Evolutionary conservation across 2,113 vertebrate species (phyloP).

Genomic region (Spilogale gracilis): DNA sequence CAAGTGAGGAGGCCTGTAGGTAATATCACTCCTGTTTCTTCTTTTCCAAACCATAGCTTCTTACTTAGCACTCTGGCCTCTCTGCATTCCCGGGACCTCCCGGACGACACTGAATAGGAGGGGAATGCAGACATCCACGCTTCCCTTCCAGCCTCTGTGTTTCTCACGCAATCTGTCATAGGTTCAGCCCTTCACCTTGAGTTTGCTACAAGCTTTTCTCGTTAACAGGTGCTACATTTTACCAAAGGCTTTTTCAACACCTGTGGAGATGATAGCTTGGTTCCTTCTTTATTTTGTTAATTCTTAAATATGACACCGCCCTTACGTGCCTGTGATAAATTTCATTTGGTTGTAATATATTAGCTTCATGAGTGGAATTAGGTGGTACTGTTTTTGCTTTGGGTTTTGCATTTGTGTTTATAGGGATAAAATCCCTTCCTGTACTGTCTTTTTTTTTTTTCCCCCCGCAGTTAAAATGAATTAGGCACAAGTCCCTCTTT

Average conservation of each 20-base stretch:
- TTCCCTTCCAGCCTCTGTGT: not conserved
- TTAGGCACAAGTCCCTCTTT: not conserved
- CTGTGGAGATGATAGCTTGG: not conserved
- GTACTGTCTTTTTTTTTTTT: not conserved
- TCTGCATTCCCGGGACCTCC: no score
- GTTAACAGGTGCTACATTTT: not conserved
- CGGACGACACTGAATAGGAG: not conserved
- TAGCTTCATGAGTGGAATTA: not conserved
- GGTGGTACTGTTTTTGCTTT: not conserved
- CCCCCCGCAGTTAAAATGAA: not conserved
- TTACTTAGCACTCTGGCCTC: not conserved
- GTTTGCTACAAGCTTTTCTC: not conserved
- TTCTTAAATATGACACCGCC: not conserved
- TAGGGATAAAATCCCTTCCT: not conserved
- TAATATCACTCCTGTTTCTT: not conserved
- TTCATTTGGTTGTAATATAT: not conserved
- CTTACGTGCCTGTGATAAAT: not conserved
- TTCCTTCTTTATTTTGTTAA: not conserved
- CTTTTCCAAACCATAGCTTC: not conserved
- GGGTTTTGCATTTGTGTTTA: not conserved
- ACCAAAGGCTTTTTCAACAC: not conserved
- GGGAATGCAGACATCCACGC: not conserved
- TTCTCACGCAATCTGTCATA: no score
- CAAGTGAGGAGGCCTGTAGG: not conserved
- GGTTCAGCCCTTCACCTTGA: not conserved